Evolutionary conservation across 30 jellyfish, hydroid and myxozoan genomes (phyloP), one percentile per base, ranked within the genome.

Genomic region (Turritopsis dohrnii): DNA sequence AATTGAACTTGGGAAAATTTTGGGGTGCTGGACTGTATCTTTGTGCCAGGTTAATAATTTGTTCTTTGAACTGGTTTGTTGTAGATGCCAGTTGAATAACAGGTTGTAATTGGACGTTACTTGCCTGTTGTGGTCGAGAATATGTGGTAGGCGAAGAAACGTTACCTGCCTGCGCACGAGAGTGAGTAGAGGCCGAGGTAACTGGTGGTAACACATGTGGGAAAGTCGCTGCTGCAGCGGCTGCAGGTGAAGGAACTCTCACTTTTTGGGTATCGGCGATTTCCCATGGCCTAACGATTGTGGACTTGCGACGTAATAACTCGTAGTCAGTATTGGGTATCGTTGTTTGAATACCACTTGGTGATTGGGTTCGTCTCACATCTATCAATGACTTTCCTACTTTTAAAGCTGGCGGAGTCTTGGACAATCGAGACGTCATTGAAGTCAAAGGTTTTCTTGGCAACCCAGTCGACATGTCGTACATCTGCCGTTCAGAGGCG

Each of bases 241-340:
- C 13, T 3, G 13, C 60, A 13, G 60, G 60, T 18, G 76, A 66
- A 66, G 76, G 17, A 25, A 17, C 76, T 66, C 8, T 26, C 17
- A 21, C 29, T 26, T 26, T 66, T 26, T 26, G 29, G 13, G 60
- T 13, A 41, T 41, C 24, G n/a, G 31, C 83, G 77, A 66, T 71
- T 71, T 90, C 97, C 97, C 97, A 90, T 18, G 97, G 97, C 24
- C 97, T 89, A 81, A 90, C 89, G 26, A 90, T 75, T 21, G 95
- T 29, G 22, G 89, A 22, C 31, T 83, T 86, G 84, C 74, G 83
- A 21, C 85, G 28, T 9, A 27, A 16, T 7, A 0, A 27, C 19
- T 69, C 77, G 28, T 23, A 0, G 77, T 69, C 77, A 69, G 19
- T 23, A 21, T 69, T 69, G 30, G 77, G 28, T 69, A n/a, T 69